Evolutionary conservation across 2,888 invertebrate genomes (phyloP).

Genomic region (Drosophila birchii): DNA sequence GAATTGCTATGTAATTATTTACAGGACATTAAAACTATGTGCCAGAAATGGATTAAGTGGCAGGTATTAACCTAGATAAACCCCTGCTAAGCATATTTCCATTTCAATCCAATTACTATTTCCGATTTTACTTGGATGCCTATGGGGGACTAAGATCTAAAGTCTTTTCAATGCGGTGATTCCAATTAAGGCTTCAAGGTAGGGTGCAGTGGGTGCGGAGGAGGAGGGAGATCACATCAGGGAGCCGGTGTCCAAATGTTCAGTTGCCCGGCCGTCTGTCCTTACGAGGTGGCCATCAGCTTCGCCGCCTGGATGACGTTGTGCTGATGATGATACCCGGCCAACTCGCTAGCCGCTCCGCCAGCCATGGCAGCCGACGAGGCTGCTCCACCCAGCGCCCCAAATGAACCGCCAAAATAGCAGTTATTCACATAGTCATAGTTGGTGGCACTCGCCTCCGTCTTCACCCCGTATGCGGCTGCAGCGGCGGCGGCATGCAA

Average conservation of each 20-base stretch:
- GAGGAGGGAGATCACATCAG: constrained; percentile 68
- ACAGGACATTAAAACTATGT: constrained; percentile 49
- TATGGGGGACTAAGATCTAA: constrained; percentile 54
- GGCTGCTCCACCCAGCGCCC: constrained; percentile 80
- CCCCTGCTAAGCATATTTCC: neutral
- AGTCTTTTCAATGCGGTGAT: constrained; percentile 73
- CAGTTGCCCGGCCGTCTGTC: neutral
- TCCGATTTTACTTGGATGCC: neutral
- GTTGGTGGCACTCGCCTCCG: constrained; percentile 83
- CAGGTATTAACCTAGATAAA: constrained; percentile 14
- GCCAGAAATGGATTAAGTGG: constrained; percentile 28
- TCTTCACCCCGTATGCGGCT: constrained; percentile 81
- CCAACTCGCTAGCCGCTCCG: constrained; percentile 86
- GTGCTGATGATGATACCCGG: constrained; percentile 93
- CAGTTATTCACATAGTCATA: constrained; percentile 85
- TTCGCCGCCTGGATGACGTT: constrained; percentile 94
- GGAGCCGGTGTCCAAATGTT: constrained; percentile 22
- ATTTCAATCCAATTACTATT: neutral
- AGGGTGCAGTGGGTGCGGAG: constrained; percentile 32
- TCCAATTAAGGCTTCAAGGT: constrained; percentile 43
- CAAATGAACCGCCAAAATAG: constrained; percentile 84
- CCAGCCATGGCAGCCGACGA: constrained; percentile 76
- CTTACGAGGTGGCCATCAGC: constrained; percentile 92
- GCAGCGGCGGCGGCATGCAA: constrained; percentile 74
- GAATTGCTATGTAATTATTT: constrained; percentile 54